Evolutionary conservation across 2,113 vertebrate genomes (phyloP).

Genomic region (Lasiurus cinereus): DNA sequence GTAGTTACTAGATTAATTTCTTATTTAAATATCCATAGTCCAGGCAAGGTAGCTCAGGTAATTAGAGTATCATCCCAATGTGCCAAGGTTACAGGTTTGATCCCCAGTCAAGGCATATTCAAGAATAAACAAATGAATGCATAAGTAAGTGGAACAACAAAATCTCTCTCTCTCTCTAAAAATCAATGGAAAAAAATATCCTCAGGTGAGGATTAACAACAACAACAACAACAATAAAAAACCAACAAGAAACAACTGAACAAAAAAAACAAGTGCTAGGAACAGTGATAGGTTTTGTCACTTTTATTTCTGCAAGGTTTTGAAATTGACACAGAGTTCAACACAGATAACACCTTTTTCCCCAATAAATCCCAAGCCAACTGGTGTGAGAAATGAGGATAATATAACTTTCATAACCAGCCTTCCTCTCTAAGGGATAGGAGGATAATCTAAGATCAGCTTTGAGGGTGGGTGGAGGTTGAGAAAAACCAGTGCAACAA

Average conservation of each 20-base stretch:
- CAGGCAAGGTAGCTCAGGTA: neutral
- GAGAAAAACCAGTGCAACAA: neutral
- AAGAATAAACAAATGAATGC: too few relatives aligned
- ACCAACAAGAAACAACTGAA: too few relatives aligned
- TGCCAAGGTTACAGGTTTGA: neutral
- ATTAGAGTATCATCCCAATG: neutral
- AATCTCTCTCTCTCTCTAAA: too few relatives aligned
- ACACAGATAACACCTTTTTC: neutral
- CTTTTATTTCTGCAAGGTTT: neutral
- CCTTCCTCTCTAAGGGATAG: neutral
- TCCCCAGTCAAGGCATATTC: too few relatives aligned
- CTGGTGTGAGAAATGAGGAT: neutral
- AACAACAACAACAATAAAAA: too few relatives aligned
- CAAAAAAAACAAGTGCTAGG: neutral
- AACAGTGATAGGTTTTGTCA: neutral
- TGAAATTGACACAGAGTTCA: neutral
- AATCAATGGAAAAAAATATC: too few relatives aligned
- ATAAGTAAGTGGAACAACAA: too few relatives aligned
- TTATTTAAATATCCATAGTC: neutral
- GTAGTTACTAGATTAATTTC: neutral
- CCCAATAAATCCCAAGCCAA: neutral
- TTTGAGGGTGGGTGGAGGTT: neutral
- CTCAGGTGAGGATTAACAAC: too few relatives aligned
- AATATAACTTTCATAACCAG: conserved; percentile 8
- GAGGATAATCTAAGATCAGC: neutral